Evolutionary conservation across 2,113 vertebrate genomes (phyloP), one percentile per base, ranked within the genome.

Genomic region (Motacilla alba): DNA sequence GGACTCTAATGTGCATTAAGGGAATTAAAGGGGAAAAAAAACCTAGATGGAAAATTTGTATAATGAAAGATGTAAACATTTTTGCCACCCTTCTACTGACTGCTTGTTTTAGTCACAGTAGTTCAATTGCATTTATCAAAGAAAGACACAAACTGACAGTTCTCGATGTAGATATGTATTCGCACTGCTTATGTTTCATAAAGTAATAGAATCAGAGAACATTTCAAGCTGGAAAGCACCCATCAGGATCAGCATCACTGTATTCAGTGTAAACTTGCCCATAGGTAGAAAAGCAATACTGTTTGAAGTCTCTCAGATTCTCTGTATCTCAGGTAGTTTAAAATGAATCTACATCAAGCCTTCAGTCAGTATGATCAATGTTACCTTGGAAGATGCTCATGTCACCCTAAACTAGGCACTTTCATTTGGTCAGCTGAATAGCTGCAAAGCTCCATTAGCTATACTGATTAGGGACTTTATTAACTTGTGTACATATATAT

Each of bases 311-410:
- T 50, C 27, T 83, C 27, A n/a, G 27, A 60, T 64, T 76, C 49
- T 52, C 35, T 44, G 3, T 56, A 31, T 60, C 18, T 68, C 49
- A 68, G 24, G 41, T 13, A 9, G 15, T 41, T 73, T 26, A 50
- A 31, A 75, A 53, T 52, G 44, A 9, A 18, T 56, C 3, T 37
- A 20, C 8, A 4, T 31, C 37, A 93, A 66, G 15, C 10, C 24
- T 83, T 41, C 2, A 2, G 6, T 52, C 14, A 49, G 33, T 41
- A 62, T 0, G 0, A 33, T 56, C 27, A 66, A 26, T 31, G 17
- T 74, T 69, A 81, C 11, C 15, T 73, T 80, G 50, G 83, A 80
- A 86, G 12, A 19, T 86, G 33, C 15, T 80, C 13, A 15, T 49
- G 39, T 66, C 67, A 58, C n/a, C n/a, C 8, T 64, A 73, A 86